These are phyloP conservation scores for Pteruthius melanotis DNA, from an alignment of 2,113 vertebrate genomes.

Conservation along the genomic window DNA sequence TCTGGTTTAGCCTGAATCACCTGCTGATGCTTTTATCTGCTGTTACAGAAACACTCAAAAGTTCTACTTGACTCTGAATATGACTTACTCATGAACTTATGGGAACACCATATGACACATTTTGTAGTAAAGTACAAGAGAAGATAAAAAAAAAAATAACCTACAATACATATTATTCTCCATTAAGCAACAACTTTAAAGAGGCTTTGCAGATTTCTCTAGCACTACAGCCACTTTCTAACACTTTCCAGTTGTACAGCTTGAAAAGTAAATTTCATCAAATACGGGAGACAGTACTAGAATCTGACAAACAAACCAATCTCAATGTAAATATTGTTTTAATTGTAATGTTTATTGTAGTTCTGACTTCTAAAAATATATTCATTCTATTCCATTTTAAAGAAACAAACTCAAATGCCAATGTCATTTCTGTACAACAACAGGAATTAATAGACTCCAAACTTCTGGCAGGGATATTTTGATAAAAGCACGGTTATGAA, in stretches of 20 bases:
- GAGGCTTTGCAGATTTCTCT: background rate
- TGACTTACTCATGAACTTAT: background rate
- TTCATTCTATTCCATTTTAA: background rate
- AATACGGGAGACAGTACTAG: background rate
- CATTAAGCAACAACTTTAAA: background rate
- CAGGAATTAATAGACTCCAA: background rate
- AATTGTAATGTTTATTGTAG: background rate
- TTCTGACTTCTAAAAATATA: background rate
- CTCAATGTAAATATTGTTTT: background rate
- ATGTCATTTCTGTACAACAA: background rate
- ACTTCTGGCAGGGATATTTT: background rate
- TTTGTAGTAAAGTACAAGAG: background rate
- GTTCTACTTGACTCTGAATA: background rate
- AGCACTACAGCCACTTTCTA: background rate
- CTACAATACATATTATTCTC: background rate
- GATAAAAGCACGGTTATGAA: background rate
- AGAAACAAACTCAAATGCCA: slow-evolving; percentile 1
- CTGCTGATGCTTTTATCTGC: background rate
- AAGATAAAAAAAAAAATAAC: background rate
- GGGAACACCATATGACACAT: background rate
- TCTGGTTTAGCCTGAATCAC: background rate
- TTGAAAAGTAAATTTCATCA: background rate
- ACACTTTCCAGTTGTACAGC: background rate
- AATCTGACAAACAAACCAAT: background rate
- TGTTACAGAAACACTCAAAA: background rate